A percentile compares a stretch with the other conserved stretches of the same genome.
Conservation (phyloP, 2,113 vertebrate genomes). For the Tenrec ecaudatus region DNA sequence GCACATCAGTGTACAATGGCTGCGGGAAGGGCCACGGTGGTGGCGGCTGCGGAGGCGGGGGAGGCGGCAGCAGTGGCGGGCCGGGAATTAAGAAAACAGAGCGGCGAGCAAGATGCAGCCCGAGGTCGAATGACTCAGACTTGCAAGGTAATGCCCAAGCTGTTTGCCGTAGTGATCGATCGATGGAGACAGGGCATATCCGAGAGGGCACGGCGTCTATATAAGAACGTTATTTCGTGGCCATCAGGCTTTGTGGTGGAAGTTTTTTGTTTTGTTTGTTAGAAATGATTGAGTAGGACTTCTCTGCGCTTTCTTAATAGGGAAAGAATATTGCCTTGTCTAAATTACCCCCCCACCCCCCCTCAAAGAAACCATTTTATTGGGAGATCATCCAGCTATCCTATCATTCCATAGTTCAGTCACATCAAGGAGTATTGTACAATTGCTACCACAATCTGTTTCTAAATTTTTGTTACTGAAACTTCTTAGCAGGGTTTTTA, state of each 20-base stretch:
- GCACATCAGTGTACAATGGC: conserved; percentile 91
- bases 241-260: too few species aligned
- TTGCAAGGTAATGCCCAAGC: conserved; percentile 87
- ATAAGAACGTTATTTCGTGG: neutral
- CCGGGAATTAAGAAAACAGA: conserved; percentile 92
- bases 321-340: neutral
- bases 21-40: conserved; percentile 90
- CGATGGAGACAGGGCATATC: neutral
- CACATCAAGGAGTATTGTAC: too few species aligned
- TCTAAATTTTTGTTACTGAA: neutral
- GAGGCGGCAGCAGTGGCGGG: conserved; percentile 84
- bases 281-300: neutral
- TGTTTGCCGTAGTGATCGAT: neutral
- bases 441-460: too few species aligned
- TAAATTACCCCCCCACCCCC: neutral
- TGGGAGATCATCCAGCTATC: too few species aligned
- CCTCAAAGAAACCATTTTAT: too few species aligned
- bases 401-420: too few species aligned
- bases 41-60: conserved; percentile 79
- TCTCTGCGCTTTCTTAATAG: conserved; percentile 22
- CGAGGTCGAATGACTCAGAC: conserved; percentile 92
- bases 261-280: neutral
- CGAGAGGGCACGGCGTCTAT: neutral
- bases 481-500: neutral
- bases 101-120: conserved; percentile 94